A percentile compares a stretch with the other conserved stretches of the same genome.
Conservation (phyloP, 2,113 vertebrate species). For the Nesogale talazaci region DNA sequence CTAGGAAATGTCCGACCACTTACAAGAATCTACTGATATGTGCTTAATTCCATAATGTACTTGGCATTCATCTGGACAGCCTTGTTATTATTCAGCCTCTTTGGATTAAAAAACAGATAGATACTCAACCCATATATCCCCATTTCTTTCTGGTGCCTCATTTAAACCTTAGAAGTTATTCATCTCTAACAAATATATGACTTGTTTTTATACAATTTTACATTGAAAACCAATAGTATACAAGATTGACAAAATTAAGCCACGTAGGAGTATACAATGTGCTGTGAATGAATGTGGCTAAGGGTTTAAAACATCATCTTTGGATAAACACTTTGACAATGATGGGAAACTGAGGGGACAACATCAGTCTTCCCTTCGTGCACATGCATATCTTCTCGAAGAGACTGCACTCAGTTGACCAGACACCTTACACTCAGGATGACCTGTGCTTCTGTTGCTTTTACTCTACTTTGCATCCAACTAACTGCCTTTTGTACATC, state of each 20-base stretch:
- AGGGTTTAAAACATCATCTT: no score
- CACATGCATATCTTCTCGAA: no score
- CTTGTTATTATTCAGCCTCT: background rate
- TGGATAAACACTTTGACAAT: no score
- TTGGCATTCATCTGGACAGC: background rate
- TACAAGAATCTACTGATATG: background rate
- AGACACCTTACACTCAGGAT: no score
- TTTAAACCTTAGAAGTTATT: slow-evolving; percentile 13
- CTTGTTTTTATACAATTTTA: slow-evolving; percentile 30
- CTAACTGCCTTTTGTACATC: no score
- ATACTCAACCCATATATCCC: background rate
- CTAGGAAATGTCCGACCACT: background rate
- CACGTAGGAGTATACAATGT: background rate
- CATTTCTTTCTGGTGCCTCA: background rate
- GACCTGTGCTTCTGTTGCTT: no score
- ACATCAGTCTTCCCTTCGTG: no score
- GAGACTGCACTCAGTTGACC: no score
- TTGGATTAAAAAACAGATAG: background rate
- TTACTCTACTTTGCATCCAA: no score
- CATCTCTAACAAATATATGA: slow-evolving; percentile 7
- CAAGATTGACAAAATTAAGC: slow-evolving; percentile 22
- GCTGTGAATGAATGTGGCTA: background rate
- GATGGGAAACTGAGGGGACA: no score
- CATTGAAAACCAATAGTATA: background rate
- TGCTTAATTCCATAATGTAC: background rate